phyloP scores from a whole-genome alignment of 2,113 vertebrate genomes.

The Neomonachus schauinslandi region DNA sequence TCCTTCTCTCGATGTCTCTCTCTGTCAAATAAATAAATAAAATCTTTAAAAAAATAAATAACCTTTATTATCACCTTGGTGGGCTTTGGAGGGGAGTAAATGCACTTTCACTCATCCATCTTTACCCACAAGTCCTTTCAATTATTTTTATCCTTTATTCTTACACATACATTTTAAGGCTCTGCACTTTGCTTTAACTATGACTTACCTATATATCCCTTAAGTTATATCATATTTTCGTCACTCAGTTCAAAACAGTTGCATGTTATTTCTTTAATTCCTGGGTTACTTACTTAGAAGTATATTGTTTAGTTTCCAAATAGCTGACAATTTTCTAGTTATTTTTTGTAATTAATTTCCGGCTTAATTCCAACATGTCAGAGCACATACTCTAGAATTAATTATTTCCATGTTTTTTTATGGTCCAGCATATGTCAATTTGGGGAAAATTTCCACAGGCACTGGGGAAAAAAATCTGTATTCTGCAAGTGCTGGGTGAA shows the following conservation, averaged over 20 bases:
- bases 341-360: not conserved
- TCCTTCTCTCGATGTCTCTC: no score
- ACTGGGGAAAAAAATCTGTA: conserved; percentile 1
- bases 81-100: not conserved
- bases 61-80: not conserved
- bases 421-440: not conserved
- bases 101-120: not conserved
- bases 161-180: not conserved
- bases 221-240: not conserved
- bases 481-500: not conserved
- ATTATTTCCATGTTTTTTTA: not conserved
- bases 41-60: not conserved
- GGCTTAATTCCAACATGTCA: conserved; percentile 8
- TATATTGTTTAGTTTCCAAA: not conserved
- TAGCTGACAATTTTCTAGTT: not conserved
- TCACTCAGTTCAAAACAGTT: not conserved
- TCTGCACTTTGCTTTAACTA: not conserved
- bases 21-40: no score
- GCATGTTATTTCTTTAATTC: not conserved
- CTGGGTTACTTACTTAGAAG: not conserved
- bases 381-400: not conserved
- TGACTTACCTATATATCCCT: not conserved
- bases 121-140: not conserved
- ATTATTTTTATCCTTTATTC: not conserved
- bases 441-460: not conserved